Percentiles rank a stretch among this genome's conserved stretches.
phyloP scores from a whole-genome alignment of 1,140 invertebrate genomes.

The Orchesella cincta region DNA sequence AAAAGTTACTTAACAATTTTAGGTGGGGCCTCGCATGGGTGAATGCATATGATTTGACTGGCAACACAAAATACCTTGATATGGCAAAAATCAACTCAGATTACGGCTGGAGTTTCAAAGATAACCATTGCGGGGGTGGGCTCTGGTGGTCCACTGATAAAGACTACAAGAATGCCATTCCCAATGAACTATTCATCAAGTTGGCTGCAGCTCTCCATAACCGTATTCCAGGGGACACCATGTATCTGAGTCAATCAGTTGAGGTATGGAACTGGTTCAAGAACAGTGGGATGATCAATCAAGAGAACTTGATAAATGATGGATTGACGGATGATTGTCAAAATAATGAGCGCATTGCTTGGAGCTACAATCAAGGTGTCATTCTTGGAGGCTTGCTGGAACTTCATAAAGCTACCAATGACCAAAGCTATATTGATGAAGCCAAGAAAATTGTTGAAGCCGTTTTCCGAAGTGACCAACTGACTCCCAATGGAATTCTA shows the following conservation, averaged over 20 bases:
- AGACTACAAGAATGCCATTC: slow-evolving; percentile 47
- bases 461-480: slow-evolving; percentile 32
- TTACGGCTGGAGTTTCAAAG: slow-evolving; percentile 39
- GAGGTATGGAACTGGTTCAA: slow-evolving; percentile 47
- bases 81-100: slow-evolving; percentile 45
- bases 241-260: slow-evolving; percentile 45
- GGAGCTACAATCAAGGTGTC: slow-evolving; percentile 48
- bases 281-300: slow-evolving; percentile 46
- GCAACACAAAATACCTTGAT: slow-evolving; percentile 42
- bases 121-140: slow-evolving; percentile 43
- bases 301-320: slow-evolving; percentile 47
- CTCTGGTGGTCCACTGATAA: slow-evolving; percentile 41
- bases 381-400: slow-evolving; percentile 45
- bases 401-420: slow-evolving; percentile 32
- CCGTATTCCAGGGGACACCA: slow-evolving; percentile 47
- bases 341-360: slow-evolving; percentile 44
- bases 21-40: slow-evolving; percentile 49
- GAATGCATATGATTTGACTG: slow-evolving; percentile 39
- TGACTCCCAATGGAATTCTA: slow-evolving; percentile 41
- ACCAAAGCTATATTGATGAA: slow-evolving; percentile 10
- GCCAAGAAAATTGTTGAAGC: slow-evolving; percentile 40
- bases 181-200: slow-evolving; percentile 49
- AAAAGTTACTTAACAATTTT: slow-evolving; percentile 26
- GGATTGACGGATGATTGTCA: slow-evolving; percentile 41
- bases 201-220: slow-evolving; percentile 47